Conservation (phyloP, 2,888 invertebrate species). For the Glyphotaelius pellucidus region DNA sequence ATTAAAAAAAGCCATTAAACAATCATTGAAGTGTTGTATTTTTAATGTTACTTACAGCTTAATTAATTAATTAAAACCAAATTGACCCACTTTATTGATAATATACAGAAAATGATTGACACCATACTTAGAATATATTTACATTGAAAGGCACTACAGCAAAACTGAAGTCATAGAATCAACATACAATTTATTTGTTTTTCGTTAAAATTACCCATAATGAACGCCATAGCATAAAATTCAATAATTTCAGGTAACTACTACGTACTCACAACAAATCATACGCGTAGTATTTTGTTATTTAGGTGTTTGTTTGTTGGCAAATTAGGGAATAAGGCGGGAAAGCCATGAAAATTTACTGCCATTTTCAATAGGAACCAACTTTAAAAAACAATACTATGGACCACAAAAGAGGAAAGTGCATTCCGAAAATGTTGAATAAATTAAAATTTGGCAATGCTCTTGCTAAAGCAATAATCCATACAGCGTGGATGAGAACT, state of each 20-base stretch:
- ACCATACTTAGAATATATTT: neutral
- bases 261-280: neutral
- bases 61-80: neutral
- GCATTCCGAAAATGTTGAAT: neutral
- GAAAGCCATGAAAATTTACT: neutral
- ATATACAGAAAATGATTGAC: neutral
- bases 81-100: neutral
- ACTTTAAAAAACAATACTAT: neutral
- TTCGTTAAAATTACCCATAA: neutral
- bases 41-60: neutral
- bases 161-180: neutral
- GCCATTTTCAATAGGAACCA: neutral
- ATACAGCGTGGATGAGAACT: neutral
- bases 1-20: neutral
- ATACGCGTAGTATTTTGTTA: neutral
- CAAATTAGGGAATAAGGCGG: neutral
- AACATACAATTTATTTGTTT: neutral
- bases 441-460: neutral
- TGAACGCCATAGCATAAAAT: neutral
- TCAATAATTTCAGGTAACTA: neutral
- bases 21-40: neutral
- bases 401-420: neutral
- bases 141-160: neutral
- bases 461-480: neutral
- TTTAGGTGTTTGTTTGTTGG: neutral